phyloP scores from a whole-genome alignment of 2,797 vertebrate species.

The Smutsia gigantea region DNA sequence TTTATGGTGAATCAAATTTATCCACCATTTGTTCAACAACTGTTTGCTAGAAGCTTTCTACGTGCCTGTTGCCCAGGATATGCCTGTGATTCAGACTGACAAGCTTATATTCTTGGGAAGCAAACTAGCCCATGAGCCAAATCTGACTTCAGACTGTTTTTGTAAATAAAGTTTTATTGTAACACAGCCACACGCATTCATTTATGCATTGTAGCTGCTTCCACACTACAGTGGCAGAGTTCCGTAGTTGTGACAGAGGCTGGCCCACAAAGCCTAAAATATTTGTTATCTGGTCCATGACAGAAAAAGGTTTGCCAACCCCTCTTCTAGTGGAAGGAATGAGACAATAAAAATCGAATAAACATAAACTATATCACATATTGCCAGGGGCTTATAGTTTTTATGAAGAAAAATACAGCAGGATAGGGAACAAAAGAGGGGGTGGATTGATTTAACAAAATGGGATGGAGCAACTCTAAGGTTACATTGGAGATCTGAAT shows the following conservation, averaged over 20 bases:
- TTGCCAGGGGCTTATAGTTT: not conserved
- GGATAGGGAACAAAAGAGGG: not conserved
- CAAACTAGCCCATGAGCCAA: not conserved
- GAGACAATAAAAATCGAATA: not conserved
- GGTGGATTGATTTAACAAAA: not conserved
- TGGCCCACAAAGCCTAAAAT: not conserved
- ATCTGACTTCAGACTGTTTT: not conserved
- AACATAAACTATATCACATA: not conserved
- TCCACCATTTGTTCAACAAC: not conserved
- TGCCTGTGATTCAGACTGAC: not conserved
- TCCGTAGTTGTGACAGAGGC: not conserved
- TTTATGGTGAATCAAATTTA: not conserved
- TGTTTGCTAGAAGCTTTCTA: not conserved
- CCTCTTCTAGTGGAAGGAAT: not conserved
- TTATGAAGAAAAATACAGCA: slow-evolving; percentile 3
- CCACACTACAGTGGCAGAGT: not conserved
- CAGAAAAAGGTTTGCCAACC: not conserved
- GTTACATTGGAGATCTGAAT: not conserved
- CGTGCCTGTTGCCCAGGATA: not conserved
- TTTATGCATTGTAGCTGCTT: not conserved
- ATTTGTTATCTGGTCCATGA: not conserved
- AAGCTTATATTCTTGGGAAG: not conserved
- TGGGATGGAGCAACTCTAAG: not conserved
- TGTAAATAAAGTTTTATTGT: not conserved
- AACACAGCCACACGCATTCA: not conserved